Conservation (phyloP, 2,797 vertebrate species). For the Semaprochilodus insignis region DNA sequence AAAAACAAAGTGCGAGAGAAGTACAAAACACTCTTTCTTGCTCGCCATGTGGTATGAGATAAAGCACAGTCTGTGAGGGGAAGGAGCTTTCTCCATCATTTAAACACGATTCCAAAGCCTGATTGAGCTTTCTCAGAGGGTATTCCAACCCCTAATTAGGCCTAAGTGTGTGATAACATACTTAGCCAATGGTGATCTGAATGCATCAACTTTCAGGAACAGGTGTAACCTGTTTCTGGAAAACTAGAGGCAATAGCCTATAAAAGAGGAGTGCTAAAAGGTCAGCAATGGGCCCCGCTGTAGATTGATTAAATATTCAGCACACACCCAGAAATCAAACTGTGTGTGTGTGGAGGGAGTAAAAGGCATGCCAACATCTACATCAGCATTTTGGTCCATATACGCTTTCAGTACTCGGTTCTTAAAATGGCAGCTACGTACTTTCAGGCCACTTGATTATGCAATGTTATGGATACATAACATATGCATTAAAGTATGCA, state of each 20-base stretch:
- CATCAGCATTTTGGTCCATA: conserved; percentile 28
- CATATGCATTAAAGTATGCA: not conserved
- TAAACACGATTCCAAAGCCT: not conserved
- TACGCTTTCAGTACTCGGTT: not conserved
- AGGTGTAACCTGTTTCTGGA: not conserved
- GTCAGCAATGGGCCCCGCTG: conserved; percentile 2
- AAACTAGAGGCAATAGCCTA: not conserved
- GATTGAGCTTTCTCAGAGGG: conserved; percentile 5
- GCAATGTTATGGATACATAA: not conserved
- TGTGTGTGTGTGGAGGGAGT: not conserved
- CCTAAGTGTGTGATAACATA: not conserved
- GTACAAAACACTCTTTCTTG: conserved; percentile 54
- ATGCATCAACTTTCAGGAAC: not conserved
- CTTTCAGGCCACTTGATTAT: conserved; percentile 1
- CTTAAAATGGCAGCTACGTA: conserved; percentile 1
- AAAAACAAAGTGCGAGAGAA: conserved; percentile 66
- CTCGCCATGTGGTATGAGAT: conserved; percentile 24
- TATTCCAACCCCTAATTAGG: not conserved
- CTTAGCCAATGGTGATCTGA: not conserved
- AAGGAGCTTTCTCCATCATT: conserved; percentile 23
- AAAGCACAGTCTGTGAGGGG: conserved; percentile 45
- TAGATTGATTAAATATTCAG: conserved; percentile 34
- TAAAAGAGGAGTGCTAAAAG: conserved; percentile 28
- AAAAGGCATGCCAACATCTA: conserved; percentile 3
- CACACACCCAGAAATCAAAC: conserved; percentile 14